phyloP scores from a whole-genome alignment of 2,113 vertebrate genomes.

The Parotia lawesii region DNA sequence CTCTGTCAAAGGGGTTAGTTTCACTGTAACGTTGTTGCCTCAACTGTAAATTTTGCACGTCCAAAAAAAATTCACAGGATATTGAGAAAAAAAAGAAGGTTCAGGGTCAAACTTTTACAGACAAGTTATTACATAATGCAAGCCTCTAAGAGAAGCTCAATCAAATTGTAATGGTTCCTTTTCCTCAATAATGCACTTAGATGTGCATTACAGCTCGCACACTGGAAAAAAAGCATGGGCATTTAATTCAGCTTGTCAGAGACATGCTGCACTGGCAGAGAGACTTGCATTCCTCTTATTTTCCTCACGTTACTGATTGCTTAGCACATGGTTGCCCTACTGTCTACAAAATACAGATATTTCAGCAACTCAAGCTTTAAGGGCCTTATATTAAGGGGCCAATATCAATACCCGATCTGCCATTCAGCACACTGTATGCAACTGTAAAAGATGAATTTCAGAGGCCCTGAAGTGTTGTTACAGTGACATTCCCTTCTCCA shows the following conservation, averaged over 20 bases:
- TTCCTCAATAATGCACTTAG: neutral
- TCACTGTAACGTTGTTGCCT: neutral
- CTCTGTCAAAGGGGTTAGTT: neutral
- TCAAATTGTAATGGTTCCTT: neutral
- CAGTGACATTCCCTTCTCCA: neutral
- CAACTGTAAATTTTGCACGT: neutral
- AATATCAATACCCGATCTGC: constrained; percentile 8
- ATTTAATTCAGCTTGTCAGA: constrained; percentile 21
- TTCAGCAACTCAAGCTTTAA: constrained; percentile 1
- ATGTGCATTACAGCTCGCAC: neutral
- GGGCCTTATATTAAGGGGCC: neutral
- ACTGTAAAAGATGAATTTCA: neutral
- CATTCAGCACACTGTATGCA: neutral
- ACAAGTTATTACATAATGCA: neutral
- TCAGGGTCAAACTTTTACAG: neutral
- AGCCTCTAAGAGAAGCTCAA: neutral
- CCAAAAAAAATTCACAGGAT: neutral
- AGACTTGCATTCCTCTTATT: neutral
- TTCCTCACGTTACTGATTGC: neutral
- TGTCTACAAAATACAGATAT: neutral
- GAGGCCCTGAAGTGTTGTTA: neutral
- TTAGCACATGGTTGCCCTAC: neutral
- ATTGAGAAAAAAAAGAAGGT: neutral
- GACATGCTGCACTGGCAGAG: neutral
- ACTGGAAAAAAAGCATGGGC: neutral